Evolutionary conservation across 2,888 invertebrate genomes (phyloP), one percentile per base, ranked within the genome.

Genomic region (Cyrtodaria siliqua): DNA sequence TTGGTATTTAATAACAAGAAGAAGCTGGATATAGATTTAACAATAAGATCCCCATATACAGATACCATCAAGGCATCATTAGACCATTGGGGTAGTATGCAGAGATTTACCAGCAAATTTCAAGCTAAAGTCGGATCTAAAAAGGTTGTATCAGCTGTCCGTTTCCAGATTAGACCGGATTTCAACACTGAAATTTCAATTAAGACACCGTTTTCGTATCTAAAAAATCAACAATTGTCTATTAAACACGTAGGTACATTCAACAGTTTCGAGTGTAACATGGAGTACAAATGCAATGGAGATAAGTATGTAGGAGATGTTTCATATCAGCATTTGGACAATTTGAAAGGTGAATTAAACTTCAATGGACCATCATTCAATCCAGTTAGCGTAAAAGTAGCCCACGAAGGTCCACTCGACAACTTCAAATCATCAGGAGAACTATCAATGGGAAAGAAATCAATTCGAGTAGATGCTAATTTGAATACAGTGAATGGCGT

Each of bases 211-310:
- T 63, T 68, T 27, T 33, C 57, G 12, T 52, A n/a, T 6, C 42
- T 77, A 12, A 72, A 72, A 29, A 77, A 72, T 49, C 77, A 77
- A 14, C 72, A 77, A 26, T 33, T 77, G n/a, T 68, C 77, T 23
- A 20, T 77, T 14, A 71, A 71, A 33, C 75, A 75, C 50, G 69
- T 64, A 12, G 75, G 75, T 20, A 57, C 27, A 20, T 18, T 18
- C 3, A 68, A 71, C 42, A 68, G 62, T 33, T 77, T 77, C 49
- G 71, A 77, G 38, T 72, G 68, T 33, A 77, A 77, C 38, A 63
- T 77, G 71, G 57, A 68, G 18, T 77, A 77, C 49, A 77, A 56
- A 44, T 55, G 52, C 27, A 77, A 77, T 42, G 71, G 67, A 2
- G 59, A 72, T 33, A 63, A 53, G 12, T 77, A 77, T 40, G 42